Evolutionary conservation across 2,113 vertebrate species (phyloP).

Genomic region (Pygathrix nemaeus): DNA sequence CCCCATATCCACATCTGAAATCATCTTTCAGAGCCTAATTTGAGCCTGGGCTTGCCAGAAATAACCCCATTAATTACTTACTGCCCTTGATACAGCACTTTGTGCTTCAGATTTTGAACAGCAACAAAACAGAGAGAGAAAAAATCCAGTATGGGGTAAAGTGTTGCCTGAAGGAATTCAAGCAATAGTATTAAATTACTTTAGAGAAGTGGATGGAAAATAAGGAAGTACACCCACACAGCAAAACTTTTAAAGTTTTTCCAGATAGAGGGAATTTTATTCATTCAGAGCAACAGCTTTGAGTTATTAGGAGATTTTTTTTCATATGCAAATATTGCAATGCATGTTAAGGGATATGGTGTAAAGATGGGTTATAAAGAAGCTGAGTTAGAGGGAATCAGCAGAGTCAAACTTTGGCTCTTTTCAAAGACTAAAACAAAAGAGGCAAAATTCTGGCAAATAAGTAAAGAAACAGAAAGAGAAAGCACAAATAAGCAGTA

Average conservation of each 20-base stretch:
- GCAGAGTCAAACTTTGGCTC: background rate
- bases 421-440: slow-evolving; percentile 14
- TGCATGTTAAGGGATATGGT: background rate
- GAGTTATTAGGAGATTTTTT: slow-evolving; percentile 28
- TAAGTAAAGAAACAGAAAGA: background rate
- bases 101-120: slow-evolving; percentile 13
- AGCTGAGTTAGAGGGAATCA: background rate
- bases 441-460: background rate
- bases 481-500: background rate
- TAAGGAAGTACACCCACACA: background rate
- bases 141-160: background rate
- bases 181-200: background rate
- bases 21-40: background rate
- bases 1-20: background rate
- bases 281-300: slow-evolving; percentile 25
- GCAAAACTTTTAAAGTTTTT: background rate
- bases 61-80: background rate
- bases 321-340: background rate
- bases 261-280: slow-evolving; percentile 4
- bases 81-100: background rate
- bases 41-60: background rate
- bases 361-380: background rate
- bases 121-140: background rate
- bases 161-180: background rate
- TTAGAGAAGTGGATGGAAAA: slow-evolving; percentile 30